These are phyloP conservation scores for Corvus moneduloides DNA, from an alignment of 2,113 vertebrate genomes.

Conservation along the genomic window DNA sequence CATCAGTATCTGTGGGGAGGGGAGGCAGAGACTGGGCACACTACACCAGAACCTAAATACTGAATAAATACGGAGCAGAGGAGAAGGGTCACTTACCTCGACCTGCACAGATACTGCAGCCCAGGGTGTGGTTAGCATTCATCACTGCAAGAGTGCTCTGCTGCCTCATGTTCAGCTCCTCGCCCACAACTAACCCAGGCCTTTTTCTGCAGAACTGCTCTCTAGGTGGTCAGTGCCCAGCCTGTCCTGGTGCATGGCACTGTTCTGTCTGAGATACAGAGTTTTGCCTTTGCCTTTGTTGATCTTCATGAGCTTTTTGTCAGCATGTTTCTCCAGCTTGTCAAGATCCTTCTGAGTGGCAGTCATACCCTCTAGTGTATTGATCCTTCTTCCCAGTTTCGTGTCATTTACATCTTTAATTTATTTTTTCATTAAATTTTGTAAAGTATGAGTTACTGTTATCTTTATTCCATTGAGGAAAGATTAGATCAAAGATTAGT, in stretches of 20 bases:
- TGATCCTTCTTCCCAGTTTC: background rate
- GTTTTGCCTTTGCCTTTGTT: background rate
- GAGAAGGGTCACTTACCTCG: background rate
- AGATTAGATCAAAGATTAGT: background rate
- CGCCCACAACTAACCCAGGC: background rate
- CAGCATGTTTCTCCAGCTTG: background rate
- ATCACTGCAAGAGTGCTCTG: background rate
- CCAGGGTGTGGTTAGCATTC: background rate
- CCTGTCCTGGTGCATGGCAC: background rate
- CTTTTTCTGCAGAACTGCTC: background rate
- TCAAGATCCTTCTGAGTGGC: background rate
- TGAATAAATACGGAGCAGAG: background rate
- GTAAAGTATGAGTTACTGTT: background rate
- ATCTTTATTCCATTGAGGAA: background rate
- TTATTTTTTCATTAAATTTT: background rate
- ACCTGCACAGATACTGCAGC: background rate
- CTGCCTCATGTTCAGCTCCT: background rate
- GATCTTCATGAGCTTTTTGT: background rate
- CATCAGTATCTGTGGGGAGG: background rate
- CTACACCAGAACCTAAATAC: background rate
- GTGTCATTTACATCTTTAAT: background rate
- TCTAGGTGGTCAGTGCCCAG: background rate
- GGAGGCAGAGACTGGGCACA: background rate
- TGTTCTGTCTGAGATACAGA: background rate
- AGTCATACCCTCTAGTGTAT: background rate